These are phyloP conservation scores for Meganola albula DNA, from an alignment of 2,888 invertebrate species.

Conservation along the genomic window DNA sequence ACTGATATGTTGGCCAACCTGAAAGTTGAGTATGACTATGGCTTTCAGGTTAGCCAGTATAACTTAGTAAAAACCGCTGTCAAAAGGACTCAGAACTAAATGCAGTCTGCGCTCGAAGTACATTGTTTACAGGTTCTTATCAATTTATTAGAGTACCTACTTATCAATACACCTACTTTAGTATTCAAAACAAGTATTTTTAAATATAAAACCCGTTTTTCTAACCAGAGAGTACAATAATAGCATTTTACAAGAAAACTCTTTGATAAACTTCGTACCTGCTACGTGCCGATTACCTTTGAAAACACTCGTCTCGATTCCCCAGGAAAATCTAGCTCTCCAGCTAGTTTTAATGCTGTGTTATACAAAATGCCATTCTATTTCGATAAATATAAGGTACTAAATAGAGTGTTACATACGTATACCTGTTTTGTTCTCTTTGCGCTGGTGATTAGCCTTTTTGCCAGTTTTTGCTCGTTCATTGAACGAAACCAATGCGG, in stretches of 20 bases:
- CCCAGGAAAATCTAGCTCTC: conserved; percentile 29
- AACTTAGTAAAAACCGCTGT: too few species aligned
- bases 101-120: too few species aligned
- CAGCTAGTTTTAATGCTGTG: conserved; percentile 10
- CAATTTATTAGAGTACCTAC: too few species aligned
- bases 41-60: too few species aligned
- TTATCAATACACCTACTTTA: too few species aligned
- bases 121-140: too few species aligned
- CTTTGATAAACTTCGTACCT: conserved; percentile 21
- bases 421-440: conserved; percentile 32
- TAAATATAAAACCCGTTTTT: too few species aligned
- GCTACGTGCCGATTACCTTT: conserved; percentile 35
- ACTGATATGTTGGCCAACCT: too few species aligned
- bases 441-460: conserved; percentile 35
- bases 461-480: conserved; percentile 34
- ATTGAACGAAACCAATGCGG: conserved; percentile 25
- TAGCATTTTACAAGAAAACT: conserved; percentile 25
- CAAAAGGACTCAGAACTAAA: too few species aligned
- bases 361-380: conserved; percentile 13
- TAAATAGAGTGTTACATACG: conserved; percentile 7
- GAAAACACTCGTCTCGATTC: conserved; percentile 34
- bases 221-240: conserved; percentile 21
- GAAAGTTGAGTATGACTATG: too few species aligned
- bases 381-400: neutral
- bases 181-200: too few species aligned